Evolutionary conservation across 2,797 vertebrate species (phyloP), one percentile per base, ranked within the genome.

Genomic region (Spondyliosoma cantharus): DNA sequence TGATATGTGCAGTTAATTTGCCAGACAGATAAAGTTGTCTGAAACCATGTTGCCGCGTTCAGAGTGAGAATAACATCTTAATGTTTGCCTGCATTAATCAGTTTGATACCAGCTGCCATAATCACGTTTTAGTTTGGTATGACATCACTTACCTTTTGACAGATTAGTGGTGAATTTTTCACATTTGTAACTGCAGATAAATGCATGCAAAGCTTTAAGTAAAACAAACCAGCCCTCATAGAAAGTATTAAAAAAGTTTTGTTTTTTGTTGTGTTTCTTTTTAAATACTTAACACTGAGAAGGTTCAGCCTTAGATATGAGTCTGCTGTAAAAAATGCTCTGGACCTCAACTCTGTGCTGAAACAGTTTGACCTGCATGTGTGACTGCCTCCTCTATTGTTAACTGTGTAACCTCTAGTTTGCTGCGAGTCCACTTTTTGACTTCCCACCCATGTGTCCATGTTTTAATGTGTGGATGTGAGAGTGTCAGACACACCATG

Each of bases 351-450:
- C 24, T 82, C 54, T 80, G 74, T 89, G 67, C 87, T 80, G 74
- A 84, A 85, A 87, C 62, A 78, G 61, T 86, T 86, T 25, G 48
- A 85, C 73, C 57, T 94, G 92, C 93, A 94, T 94, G 93, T 86
- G 68, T 78, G 73, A 86, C 70, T 81, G 65, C 71, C 77, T 82
- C 76, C 67, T 82, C 58, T 80, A 27, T 77, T 76, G 56, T 83
- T 86, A 64, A 76, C 77, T 83, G 64, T 89, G 68, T 81, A 76
- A 66, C 76, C 72, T 79, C 43, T 80, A 89, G 80, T 81, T 71
- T 52, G 27, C 58, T 74, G 13, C 69, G 60, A 78, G 45, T 70
- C 74, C 75, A 56, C 71, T 83, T 53, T 69, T 71, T 43, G 65
- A 86, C 77, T 63, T 78, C 77, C 78, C 63, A 77, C 81, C 83